These are phyloP conservation scores for Leptopterna dolabrata DNA, from an alignment of 2,888 invertebrate species.

Conservation along the genomic window DNA sequence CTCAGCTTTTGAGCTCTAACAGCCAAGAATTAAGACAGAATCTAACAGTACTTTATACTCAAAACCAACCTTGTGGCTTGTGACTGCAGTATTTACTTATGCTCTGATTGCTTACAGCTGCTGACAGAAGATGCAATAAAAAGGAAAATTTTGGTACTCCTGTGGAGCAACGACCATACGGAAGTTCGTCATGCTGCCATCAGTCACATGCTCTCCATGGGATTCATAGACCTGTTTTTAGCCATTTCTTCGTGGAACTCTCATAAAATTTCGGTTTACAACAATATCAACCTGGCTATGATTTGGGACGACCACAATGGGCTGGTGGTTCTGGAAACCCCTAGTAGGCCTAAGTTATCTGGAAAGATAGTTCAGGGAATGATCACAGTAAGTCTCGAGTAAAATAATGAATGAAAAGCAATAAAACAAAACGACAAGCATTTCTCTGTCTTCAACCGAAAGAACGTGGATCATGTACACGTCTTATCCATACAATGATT, in stretches of 20 bases:
- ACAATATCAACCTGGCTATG: background rate
- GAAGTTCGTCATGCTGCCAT: background rate
- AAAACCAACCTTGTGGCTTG: too few relatives aligned
- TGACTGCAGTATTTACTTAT: too few relatives aligned
- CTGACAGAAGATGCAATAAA: background rate
- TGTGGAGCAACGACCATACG: background rate
- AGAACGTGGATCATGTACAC: too few relatives aligned
- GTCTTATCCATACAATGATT: too few relatives aligned
- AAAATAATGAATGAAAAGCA: too few relatives aligned
- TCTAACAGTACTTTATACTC: too few relatives aligned
- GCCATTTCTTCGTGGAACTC: background rate
- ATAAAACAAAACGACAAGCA: too few relatives aligned
- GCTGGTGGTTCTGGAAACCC: background rate
- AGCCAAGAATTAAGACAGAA: too few relatives aligned
- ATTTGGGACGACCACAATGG: background rate
- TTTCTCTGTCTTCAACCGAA: too few relatives aligned
- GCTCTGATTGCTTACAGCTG: background rate
- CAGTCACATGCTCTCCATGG: background rate
- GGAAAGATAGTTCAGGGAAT: background rate
- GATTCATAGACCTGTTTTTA: background rate
- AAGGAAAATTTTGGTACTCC: background rate
- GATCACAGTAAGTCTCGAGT: conserved; percentile 6
- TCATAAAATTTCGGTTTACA: background rate
- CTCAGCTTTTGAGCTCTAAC: too few relatives aligned
- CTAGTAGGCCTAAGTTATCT: background rate